A percentile compares a stretch with the other conserved stretches of the same genome.
Conservation (phyloP, 2,888 invertebrate species). For the Rhorus exstirpatorius region DNA sequence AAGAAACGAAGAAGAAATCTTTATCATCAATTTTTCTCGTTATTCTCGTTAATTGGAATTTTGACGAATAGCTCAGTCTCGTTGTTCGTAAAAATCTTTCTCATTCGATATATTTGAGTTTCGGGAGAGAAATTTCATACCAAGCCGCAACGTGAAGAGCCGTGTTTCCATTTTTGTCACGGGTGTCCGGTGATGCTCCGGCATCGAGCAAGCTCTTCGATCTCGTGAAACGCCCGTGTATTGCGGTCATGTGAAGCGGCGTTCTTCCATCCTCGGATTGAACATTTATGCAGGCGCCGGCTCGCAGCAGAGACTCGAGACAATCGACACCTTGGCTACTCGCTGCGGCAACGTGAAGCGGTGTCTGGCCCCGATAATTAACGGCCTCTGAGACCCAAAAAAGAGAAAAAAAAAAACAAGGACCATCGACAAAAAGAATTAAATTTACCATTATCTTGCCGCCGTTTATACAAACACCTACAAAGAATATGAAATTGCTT, state of each 20-base stretch:
- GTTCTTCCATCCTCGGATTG: constrained; percentile 88
- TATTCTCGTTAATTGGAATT: not conserved
- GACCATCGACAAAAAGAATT: not conserved
- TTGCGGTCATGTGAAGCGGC: constrained; percentile 90
- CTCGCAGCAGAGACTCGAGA: constrained; percentile 87
- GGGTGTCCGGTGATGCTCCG: constrained; percentile 87
- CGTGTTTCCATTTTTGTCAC: constrained; percentile 88
- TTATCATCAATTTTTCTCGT: not conserved
- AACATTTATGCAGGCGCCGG: constrained; percentile 87
- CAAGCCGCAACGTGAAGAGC: constrained; percentile 89
- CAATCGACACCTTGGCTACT: constrained; percentile 89
- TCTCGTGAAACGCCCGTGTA: constrained; percentile 89
- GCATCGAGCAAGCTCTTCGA: constrained; percentile 89
- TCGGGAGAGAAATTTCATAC: constrained; percentile 85
- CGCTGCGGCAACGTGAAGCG: constrained; percentile 89
- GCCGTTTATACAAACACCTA: too few relatives aligned
- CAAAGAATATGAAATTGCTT: too few relatives aligned
- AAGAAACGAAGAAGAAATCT: not conserved
- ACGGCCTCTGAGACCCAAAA: constrained; percentile 82
- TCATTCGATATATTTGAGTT: too few relatives aligned
- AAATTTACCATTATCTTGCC: not conserved
- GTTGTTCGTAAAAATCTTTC: too few relatives aligned
- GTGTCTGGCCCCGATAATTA: constrained; percentile 88
- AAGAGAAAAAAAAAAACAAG: not conserved
- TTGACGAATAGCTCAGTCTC: not conserved